A percentile compares a stretch with the other conserved stretches of the same genome.
These are phyloP conservation scores for Bombyx mandarina DNA, from an alignment of 1,140 invertebrate species.

Conservation along the genomic window DNA sequence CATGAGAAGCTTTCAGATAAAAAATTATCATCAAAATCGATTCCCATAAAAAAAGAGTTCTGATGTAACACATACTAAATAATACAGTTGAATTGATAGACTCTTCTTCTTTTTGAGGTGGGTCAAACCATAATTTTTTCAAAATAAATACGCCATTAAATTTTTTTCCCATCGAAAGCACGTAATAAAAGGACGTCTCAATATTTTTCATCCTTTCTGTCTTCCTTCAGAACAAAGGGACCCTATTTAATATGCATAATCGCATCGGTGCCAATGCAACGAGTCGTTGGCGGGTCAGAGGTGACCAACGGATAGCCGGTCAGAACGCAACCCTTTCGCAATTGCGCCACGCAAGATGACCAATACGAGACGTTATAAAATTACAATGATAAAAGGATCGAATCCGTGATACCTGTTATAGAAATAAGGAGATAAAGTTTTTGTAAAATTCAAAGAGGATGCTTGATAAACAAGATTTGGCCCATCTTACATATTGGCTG, in stretches of 20 bases:
- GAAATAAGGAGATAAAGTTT: background rate
- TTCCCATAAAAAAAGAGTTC: too few species aligned
- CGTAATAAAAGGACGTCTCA: background rate
- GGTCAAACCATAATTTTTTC: too few species aligned
- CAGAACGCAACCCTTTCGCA: slow-evolving; percentile 44
- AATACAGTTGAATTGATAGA: too few species aligned
- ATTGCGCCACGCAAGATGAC: slow-evolving; percentile 21
- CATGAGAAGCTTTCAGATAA: too few species aligned
- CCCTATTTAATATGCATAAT: slow-evolving; percentile 2
- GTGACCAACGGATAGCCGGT: slow-evolving; percentile 43
- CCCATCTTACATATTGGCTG: too few species aligned
- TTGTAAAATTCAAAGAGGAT: too few species aligned
- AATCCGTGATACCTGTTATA: background rate
- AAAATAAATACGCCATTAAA: too few species aligned
- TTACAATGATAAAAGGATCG: slow-evolving; percentile 1
- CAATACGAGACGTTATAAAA: slow-evolving; percentile 1
- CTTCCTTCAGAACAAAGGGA: slow-evolving; percentile 3
- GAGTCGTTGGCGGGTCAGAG: slow-evolving; percentile 49
- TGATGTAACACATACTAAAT: too few species aligned
- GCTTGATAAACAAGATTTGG: too few species aligned
- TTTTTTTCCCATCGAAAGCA: too few species aligned
- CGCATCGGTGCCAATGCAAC: background rate
- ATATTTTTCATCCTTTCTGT: background rate
- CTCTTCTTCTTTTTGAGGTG: too few species aligned
- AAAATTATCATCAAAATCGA: too few species aligned